Conservation (phyloP, 2,113 vertebrate genomes). For the Theropithecus gelada region DNA sequence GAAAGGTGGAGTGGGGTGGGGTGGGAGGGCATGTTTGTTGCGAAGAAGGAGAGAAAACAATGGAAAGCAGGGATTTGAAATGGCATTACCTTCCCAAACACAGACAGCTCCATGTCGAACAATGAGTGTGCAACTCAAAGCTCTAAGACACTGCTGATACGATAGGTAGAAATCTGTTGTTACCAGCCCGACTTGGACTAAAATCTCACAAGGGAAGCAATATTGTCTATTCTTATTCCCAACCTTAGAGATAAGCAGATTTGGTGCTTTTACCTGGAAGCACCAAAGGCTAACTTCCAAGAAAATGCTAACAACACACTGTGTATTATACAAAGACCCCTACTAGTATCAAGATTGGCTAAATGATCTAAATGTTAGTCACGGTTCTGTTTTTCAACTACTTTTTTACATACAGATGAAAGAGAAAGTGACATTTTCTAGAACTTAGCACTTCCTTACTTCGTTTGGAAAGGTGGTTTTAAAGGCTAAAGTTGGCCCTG, state of each 20-base stretch:
- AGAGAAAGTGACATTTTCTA: neutral
- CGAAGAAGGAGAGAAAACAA: neutral
- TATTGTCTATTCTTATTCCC: neutral
- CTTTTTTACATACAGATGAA: neutral
- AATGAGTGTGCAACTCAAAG: neutral
- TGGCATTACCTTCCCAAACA: neutral
- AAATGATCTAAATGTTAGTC: slow-evolving; percentile 6
- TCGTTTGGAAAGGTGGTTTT: neutral
- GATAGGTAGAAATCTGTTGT: neutral
- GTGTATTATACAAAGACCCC: neutral
- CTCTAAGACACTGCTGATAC: neutral
- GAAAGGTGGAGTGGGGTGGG: neutral
- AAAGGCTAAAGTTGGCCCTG: neutral
- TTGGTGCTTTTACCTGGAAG: neutral
- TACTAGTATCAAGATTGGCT: neutral
- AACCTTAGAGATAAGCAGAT: neutral
- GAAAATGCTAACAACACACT: neutral
- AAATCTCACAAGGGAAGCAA: neutral
- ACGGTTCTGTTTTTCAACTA: neutral
- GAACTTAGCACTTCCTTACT: neutral
- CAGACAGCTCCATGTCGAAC: neutral
- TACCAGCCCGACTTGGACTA: neutral
- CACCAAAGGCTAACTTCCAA: neutral
- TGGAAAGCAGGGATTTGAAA: neutral
- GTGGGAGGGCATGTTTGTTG: neutral